Evolutionary conservation across 1,140 invertebrate genomes (phyloP).

Genomic region (Eupristina koningsbergeri): DNA sequence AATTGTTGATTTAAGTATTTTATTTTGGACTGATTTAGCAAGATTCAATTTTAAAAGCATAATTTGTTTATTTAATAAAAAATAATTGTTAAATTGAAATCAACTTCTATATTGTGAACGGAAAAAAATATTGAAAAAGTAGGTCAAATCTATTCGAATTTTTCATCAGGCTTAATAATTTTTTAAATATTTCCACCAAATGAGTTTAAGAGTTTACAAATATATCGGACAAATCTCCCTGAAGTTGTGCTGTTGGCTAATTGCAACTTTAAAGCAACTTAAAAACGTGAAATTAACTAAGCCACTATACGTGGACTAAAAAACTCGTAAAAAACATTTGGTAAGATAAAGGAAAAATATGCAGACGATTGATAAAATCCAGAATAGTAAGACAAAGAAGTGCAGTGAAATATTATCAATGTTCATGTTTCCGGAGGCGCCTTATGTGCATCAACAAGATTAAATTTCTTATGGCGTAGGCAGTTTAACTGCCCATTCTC

Average conservation of each 20-base stretch:
- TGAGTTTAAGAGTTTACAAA: background rate
- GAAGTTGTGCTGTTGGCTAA: background rate
- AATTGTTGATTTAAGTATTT: background rate
- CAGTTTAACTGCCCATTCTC: background rate
- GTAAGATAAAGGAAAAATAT: background rate
- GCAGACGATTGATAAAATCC: background rate
- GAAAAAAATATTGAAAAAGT: no score
- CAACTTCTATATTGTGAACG: no score
- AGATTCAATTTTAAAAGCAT: background rate
- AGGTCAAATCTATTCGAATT: no score
- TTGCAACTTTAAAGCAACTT: background rate
- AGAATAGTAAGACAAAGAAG: background rate
- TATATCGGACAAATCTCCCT: background rate
- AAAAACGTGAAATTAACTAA: background rate
- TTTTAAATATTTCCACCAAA: no score
- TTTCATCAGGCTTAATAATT: background rate
- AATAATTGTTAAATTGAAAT: no score
- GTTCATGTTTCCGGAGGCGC: background rate
- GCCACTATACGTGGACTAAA: background rate
- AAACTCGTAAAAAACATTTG: background rate
- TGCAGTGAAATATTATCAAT: background rate
- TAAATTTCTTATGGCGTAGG: background rate
- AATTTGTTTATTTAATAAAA: no score
- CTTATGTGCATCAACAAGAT: background rate
- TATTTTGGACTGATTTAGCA: background rate